phyloP scores from a whole-genome alignment of 1,140 invertebrate genomes.

The Ctenoplectra terminalis region DNA sequence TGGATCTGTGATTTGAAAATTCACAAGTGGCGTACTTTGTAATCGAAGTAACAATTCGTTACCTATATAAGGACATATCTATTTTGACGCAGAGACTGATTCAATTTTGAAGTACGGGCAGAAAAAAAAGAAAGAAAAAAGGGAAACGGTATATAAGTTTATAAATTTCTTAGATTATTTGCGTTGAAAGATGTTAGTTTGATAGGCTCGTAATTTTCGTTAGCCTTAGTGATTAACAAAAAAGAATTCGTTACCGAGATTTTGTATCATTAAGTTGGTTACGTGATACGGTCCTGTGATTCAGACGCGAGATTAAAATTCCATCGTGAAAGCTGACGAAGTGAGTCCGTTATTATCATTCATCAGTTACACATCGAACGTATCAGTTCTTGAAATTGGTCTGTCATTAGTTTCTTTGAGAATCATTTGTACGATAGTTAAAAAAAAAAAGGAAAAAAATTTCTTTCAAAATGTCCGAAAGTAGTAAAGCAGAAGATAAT shows the following conservation, averaged over 20 bases:
- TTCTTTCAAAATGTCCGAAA: slow-evolving; percentile 49
- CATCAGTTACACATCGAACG: slow-evolving; percentile 49
- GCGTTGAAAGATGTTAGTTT: not conserved
- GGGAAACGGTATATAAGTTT: not conserved
- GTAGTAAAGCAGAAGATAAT: slow-evolving; percentile 27
- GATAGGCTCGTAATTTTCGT: too few species aligned
- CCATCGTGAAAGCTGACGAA: slow-evolving; percentile 54
- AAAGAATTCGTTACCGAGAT: slow-evolving; percentile 5
- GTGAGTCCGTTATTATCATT: slow-evolving; percentile 56
- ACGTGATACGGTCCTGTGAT: slow-evolving; percentile 54
- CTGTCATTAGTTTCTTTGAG: not conserved
- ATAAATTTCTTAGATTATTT: not conserved
- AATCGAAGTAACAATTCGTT: not conserved
- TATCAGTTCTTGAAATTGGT: not conserved
- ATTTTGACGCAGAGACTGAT: not conserved
- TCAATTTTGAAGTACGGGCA: not conserved
- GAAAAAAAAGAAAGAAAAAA: too few species aligned
- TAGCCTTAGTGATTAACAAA: not conserved
- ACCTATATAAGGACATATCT: not conserved
- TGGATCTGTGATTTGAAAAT: not conserved
- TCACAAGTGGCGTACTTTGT: not conserved
- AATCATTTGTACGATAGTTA: not conserved
- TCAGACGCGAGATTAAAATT: slow-evolving; percentile 55
- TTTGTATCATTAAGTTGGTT: slow-evolving; percentile 40
- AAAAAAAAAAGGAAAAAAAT: too few species aligned